phyloP scores from a whole-genome alignment of 1,140 invertebrate species.

The Solenopsis fugax region DNA sequence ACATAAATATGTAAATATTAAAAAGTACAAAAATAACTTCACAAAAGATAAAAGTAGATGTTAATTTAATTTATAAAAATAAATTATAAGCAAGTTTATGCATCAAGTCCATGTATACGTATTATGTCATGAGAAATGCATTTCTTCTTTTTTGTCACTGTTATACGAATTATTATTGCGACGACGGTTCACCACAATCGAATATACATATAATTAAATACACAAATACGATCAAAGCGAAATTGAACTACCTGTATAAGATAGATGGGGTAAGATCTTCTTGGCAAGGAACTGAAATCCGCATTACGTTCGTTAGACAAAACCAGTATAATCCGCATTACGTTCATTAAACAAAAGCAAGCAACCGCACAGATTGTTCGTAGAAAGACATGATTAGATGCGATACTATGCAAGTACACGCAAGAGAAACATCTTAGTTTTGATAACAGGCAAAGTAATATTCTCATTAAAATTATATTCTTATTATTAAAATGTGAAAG shows the following conservation, averaged over 20 bases:
- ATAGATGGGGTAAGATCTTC: neutral
- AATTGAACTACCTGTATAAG: constrained; percentile 11
- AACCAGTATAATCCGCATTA: constrained; percentile 32
- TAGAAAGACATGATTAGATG: constrained; percentile 9
- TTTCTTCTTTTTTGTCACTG: neutral
- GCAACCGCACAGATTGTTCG: neutral
- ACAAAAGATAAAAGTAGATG: neutral
- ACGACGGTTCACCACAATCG: neutral
- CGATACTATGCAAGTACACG: neutral
- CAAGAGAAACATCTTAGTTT: neutral
- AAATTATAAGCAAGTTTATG: neutral
- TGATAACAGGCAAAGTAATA: neutral
- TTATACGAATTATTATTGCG: neutral
- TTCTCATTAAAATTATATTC: constrained; percentile 12
- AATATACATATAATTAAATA: neutral
- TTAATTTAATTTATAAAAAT: neutral
- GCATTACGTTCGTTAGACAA: neutral
- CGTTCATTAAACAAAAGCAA: constrained; percentile 24
- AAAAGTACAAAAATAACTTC: neutral
- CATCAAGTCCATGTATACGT: neutral
- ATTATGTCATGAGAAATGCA: neutral
- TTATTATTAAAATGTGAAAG: neutral
- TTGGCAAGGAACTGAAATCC: neutral
- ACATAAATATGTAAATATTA: constrained; percentile 13
- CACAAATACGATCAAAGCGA: constrained; percentile 6